phyloP scores from a whole-genome alignment of 2,888 invertebrate genomes.

The Perizoma flavofasciatum region DNA sequence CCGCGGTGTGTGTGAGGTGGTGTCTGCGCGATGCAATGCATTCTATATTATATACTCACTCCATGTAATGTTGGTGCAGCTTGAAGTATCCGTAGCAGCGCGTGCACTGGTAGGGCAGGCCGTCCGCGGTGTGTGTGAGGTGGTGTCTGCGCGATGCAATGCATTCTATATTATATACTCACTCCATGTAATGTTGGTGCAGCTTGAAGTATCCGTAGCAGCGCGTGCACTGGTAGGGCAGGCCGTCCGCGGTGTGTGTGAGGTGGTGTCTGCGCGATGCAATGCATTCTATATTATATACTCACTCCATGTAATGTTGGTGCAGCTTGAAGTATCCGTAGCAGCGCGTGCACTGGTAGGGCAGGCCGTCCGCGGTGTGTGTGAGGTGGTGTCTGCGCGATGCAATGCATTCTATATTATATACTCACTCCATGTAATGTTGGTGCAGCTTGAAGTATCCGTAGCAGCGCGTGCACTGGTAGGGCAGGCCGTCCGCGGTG shows the following conservation, averaged over 20 bases:
- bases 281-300: too few species aligned
- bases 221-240: constrained; percentile 69
- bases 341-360: constrained; percentile 75
- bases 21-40: too few species aligned
- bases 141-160: too few species aligned
- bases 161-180: constrained; percentile 14
- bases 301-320: constrained; percentile 23
- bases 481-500: constrained; percentile 60
- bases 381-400: constrained; percentile 19
- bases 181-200: constrained; percentile 20
- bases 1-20: too few species aligned
- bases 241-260: too few species aligned
- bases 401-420: too few species aligned
- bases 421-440: constrained; percentile 26
- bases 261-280: constrained; percentile 15
- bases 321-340: constrained; percentile 49
- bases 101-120: too few species aligned
- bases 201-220: constrained; percentile 61
- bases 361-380: too few species aligned
- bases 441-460: constrained; percentile 47
- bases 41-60: too few species aligned
- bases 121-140: too few species aligned
- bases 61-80: too few species aligned
- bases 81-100: too few species aligned
- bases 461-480: constrained; percentile 70